These are phyloP conservation scores for Rhopalosiphum nymphaeae DNA, from an alignment of 2,888 invertebrate species.

Conservation along the genomic window DNA sequence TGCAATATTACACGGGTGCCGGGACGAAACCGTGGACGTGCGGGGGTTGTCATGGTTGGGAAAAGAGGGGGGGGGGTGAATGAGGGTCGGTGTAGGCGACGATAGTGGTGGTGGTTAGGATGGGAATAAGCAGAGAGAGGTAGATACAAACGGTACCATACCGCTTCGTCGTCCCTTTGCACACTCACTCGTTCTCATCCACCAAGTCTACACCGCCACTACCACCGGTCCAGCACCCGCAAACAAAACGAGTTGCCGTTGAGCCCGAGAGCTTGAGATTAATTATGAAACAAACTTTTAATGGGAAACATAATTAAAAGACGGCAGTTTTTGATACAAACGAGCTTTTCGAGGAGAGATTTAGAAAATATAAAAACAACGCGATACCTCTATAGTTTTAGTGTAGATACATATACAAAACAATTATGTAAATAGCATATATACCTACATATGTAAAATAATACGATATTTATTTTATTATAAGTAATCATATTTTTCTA, in stretches of 20 bases:
- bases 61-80: background rate
- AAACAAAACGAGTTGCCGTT: slow-evolving; percentile 61
- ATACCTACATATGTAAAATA: background rate
- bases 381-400: background rate
- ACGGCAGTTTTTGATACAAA: slow-evolving; percentile 64
- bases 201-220: background rate
- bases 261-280: slow-evolving; percentile 57
- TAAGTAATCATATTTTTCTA: background rate
- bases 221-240: slow-evolving; percentile 41
- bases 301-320: slow-evolving; percentile 65
- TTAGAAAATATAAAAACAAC: slow-evolving; percentile 50
- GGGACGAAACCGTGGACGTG: slow-evolving; percentile 47
- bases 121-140: background rate
- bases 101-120: background rate
- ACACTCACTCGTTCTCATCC: background rate
- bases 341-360: slow-evolving; percentile 55
- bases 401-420: background rate
- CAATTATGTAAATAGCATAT: background rate
- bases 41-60: background rate
- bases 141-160: slow-evolving; percentile 7
- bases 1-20: slow-evolving; percentile 50
- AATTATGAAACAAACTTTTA: slow-evolving; percentile 65
- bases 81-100: background rate
- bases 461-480: background rate
- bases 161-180: background rate